Percentiles rank a stretch among this genome's conserved stretches.
These are phyloP conservation scores for Canis aureus DNA, from an alignment of 2,113 vertebrate species.

Conservation along the genomic window DNA sequence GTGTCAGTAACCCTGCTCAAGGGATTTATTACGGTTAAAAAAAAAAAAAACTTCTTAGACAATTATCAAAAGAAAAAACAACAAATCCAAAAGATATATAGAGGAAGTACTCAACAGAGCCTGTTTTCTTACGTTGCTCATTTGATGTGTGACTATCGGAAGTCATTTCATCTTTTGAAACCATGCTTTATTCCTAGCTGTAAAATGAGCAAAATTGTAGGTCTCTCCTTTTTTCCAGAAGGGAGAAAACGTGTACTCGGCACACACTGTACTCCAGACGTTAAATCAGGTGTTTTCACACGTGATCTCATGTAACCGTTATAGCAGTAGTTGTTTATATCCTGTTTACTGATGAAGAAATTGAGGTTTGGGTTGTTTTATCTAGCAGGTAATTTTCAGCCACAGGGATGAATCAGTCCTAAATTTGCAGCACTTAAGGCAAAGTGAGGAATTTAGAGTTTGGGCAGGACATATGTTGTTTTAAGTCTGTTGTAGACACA, in stretches of 20 bases:
- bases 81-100: background rate
- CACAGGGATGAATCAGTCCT: background rate
- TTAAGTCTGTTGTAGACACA: background rate
- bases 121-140: background rate
- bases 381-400: background rate
- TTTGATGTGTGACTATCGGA: background rate
- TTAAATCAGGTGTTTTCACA: background rate
- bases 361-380: background rate
- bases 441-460: background rate
- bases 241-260: background rate
- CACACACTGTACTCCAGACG: rapidly evolving
- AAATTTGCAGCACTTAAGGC: background rate
- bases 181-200: background rate
- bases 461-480: background rate
- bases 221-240: background rate
- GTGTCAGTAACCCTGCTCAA: background rate
- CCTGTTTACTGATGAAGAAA: background rate
- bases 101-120: background rate
- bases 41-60: constrained; percentile 1
- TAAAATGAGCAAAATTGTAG: background rate
- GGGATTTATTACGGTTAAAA: background rate
- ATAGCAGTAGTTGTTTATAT: background rate
- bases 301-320: background rate
- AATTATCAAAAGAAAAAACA: background rate
- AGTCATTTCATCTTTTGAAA: background rate